Base-by-base conservation (phyloP, 2,888 invertebrate genomes). In the Mythimna pallens region DNA sequence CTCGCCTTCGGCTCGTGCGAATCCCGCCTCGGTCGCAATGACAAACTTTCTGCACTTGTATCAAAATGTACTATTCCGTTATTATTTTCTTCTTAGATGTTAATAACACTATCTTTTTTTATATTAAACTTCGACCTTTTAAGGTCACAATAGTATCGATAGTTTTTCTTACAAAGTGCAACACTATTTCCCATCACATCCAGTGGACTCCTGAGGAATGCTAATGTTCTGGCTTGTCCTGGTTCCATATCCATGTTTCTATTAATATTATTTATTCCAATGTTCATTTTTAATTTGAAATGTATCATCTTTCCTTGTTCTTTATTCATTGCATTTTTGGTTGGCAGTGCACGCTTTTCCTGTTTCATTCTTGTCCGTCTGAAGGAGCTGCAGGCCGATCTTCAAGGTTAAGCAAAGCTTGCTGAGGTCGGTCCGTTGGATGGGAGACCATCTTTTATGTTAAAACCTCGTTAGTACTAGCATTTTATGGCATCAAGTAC, bases 171-270 rank as follows among this genome's bases (percentile, higher is more conserved):
- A 6, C 10, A 17, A 14, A 40, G 20, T 52, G 17, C 70, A 81
- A 5, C 79, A 82, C 82, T 81, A 77, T 66, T 78, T 77, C 20
- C 47, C 62, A 81, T 69, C 57, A 71, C 65, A 79, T 58, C 64
- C 67, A 67, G 73, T 68, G 78, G 81, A 87, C 85, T 70, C 72
- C 34, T 65, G 80, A 73, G 77, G 89, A 91, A 91, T 91, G 84
- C 85, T 89, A 88, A 91, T 89, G 74, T 69, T 40, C 58, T 69
- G 52, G 66, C 52, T 68, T 61, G 62, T 66, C 64, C 55, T 55
- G 58, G 65, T 75, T 66, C 69, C 66, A 47, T 64, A 65, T 58
- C 22, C 73, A 65, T 36, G 65, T 78, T 81, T 74, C 58, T 82
- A 67, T 68, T 70, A 70, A 80, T 77, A 73, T 70, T 71, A 73